Percentiles rank a stretch among this genome's conserved stretches.
phyloP scores from a whole-genome alignment of 2,113 vertebrate species.

The Rhodinocichla rosea region DNA sequence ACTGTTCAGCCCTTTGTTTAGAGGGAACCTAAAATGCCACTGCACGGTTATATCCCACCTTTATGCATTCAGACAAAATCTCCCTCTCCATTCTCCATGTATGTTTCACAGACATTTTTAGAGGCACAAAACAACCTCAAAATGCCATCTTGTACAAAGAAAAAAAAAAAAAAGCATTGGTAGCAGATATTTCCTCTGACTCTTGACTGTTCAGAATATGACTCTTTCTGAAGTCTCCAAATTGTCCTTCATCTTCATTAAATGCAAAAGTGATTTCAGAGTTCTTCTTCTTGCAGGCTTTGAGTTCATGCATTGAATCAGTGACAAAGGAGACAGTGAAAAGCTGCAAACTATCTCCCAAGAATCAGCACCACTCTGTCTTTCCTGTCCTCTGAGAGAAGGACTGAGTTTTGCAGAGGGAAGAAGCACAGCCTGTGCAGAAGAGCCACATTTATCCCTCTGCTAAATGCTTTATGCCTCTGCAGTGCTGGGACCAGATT shows the following conservation, averaged over 20 bases:
- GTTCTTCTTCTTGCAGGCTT: not conserved
- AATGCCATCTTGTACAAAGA: not conserved
- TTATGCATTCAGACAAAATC: not conserved
- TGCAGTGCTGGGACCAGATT: not conserved
- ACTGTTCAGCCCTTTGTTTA: not conserved
- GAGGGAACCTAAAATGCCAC: not conserved
- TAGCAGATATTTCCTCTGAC: not conserved
- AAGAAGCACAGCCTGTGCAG: not conserved
- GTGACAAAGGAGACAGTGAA: not conserved
- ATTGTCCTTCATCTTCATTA: not conserved
- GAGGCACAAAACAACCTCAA: not conserved
- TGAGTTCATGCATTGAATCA: not conserved
- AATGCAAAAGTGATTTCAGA: not conserved
- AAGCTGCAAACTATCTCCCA: not conserved
- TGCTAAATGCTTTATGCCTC: slow-evolving; percentile 5
- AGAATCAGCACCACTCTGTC: not conserved
- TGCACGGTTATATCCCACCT: not conserved
- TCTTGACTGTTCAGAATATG: not conserved
- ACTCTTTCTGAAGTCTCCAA: not conserved
- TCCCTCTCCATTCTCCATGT: not conserved
- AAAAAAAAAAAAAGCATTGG: not conserved
- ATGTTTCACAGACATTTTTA: not conserved
- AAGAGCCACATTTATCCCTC: not conserved
- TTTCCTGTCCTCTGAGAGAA: not conserved
- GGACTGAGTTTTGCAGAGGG: not conserved